These are phyloP conservation scores for Trichopria drosophilae DNA, from an alignment of 2,888 invertebrate genomes.

Conservation along the genomic window DNA sequence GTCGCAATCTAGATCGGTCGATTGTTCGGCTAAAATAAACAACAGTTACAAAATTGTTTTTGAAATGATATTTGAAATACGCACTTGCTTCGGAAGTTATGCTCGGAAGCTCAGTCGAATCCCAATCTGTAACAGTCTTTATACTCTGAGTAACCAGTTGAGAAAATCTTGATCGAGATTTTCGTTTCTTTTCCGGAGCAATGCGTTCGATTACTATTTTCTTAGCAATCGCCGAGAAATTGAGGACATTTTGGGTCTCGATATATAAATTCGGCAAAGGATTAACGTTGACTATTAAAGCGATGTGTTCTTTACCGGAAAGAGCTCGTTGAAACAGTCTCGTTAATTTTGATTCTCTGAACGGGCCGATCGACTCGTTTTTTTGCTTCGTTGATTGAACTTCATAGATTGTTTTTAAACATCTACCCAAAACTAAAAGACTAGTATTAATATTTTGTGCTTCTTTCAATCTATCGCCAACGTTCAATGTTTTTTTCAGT, in stretches of 20 bases:
- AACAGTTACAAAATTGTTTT: not conserved
- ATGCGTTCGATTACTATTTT: constrained; percentile 61
- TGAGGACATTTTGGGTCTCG: constrained; percentile 83
- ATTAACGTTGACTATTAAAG: constrained; percentile 88
- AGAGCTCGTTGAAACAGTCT: constrained; percentile 81
- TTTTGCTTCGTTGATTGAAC: constrained; percentile 46
- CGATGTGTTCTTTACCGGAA: constrained; percentile 72
- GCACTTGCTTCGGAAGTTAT: constrained; percentile 27
- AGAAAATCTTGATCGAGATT: constrained; percentile 48
- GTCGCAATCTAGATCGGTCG: constrained; percentile 13
- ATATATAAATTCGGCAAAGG: constrained; percentile 75
- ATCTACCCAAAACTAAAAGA: constrained; percentile 80
- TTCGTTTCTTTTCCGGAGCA: constrained; percentile 31
- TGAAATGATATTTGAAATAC: constrained; percentile 25
- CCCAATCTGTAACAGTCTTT: constrained; percentile 51
- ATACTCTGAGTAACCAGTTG: constrained; percentile 47
- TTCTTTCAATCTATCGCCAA: constrained; percentile 80
- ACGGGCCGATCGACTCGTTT: constrained; percentile 60
- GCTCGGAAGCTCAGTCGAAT: constrained; percentile 37
- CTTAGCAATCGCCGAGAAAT: constrained; percentile 82
- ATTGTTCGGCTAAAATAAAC: constrained; percentile 21
- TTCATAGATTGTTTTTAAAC: constrained; percentile 69
- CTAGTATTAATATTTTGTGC: constrained; percentile 91
- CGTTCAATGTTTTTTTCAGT: constrained; percentile 77
- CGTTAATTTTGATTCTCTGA: constrained; percentile 87